Conservation (phyloP, 1,140 invertebrate species). For the Drosophila watanabei region DNA sequence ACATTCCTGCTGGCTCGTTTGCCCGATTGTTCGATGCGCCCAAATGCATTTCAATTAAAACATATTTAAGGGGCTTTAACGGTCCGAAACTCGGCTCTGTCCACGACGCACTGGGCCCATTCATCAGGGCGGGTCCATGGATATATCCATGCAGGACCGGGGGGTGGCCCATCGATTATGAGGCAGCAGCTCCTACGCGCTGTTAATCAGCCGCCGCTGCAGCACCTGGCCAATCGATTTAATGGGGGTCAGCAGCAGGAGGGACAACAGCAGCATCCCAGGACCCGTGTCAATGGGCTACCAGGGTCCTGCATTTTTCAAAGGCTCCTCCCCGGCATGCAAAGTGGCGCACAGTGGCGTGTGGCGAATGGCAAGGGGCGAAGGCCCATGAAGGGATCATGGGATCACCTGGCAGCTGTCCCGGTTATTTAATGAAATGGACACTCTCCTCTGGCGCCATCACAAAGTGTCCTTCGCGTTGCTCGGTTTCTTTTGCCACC, state of each 20-base stretch:
- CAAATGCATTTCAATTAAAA: conserved; percentile 82
- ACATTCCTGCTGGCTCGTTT: conserved; percentile 37
- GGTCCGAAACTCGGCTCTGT: conserved; percentile 7
- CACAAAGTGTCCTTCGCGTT: conserved; percentile 14
- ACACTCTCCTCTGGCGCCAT: conserved; percentile 17
- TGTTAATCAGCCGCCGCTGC: conserved; percentile 57
- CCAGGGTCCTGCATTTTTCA: conserved; percentile 30
- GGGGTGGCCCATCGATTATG: conserved; percentile 61
- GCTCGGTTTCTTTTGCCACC: conserved; percentile 28
- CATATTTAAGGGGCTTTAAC: conserved; percentile 70
- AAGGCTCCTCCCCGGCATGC: conserved; percentile 15
- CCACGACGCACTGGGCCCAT: conserved; percentile 48
- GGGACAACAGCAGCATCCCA: conserved; percentile 3
- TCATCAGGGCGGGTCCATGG: conserved; percentile 45
- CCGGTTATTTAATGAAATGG: conserved; percentile 51
- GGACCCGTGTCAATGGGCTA: conserved; percentile 34
- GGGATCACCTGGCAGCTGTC: conserved; percentile 39
- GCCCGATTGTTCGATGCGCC: conserved; percentile 53
- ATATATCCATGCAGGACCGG: not conserved
- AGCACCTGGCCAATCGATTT: conserved; percentile 42
- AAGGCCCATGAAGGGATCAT: conserved; percentile 18
- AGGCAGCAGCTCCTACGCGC: conserved; percentile 31
- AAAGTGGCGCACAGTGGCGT: conserved; percentile 10
- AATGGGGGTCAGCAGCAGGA: conserved; percentile 15
- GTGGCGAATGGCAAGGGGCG: not conserved